phyloP scores from a whole-genome alignment of 2,888 invertebrate species.

The Euphydryas editha region DNA sequence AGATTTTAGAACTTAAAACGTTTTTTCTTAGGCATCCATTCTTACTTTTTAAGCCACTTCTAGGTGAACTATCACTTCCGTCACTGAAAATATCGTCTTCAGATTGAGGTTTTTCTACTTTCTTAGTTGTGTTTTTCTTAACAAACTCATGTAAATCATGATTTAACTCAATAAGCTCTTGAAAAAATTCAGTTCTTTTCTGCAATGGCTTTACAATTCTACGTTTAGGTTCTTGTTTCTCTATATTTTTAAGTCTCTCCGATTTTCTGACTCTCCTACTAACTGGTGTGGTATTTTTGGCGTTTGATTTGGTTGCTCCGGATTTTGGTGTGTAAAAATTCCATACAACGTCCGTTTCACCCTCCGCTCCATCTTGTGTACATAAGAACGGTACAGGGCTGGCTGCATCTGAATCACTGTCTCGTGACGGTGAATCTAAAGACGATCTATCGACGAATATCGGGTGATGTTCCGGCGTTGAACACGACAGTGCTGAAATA shows the following conservation, averaged over 20 bases:
- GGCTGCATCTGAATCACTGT: slow-evolving; percentile 74
- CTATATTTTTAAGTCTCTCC: slow-evolving; percentile 58
- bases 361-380: slow-evolving; percentile 79
- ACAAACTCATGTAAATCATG: slow-evolving; percentile 71
- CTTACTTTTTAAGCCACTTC: slow-evolving; percentile 59
- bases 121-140: slow-evolving; percentile 51
- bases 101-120: slow-evolving; percentile 55
- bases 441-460: no score
- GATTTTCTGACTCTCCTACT: slow-evolving; percentile 65
- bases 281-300: slow-evolving; percentile 70
- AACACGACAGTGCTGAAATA: slow-evolving; percentile 70
- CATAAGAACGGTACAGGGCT: slow-evolving; percentile 79
- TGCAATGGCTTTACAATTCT: slow-evolving; percentile 58
- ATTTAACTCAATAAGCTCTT: slow-evolving; percentile 75
- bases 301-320: slow-evolving; percentile 54
- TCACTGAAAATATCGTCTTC: slow-evolving; percentile 74
- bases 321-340: slow-evolving; percentile 80
- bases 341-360: slow-evolving; percentile 79
- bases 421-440: slow-evolving; percentile 70
- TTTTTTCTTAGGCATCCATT: slow-evolving; percentile 69
- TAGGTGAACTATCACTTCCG: slow-evolving; percentile 67
- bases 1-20: slow-evolving; percentile 73
- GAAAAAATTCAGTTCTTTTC: slow-evolving; percentile 68
- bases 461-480: slow-evolving; percentile 67
- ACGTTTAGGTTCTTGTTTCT: slow-evolving; percentile 64